Base-by-base conservation (phyloP, 2,797 vertebrate genomes). In the Myotis vivesi region DNA sequence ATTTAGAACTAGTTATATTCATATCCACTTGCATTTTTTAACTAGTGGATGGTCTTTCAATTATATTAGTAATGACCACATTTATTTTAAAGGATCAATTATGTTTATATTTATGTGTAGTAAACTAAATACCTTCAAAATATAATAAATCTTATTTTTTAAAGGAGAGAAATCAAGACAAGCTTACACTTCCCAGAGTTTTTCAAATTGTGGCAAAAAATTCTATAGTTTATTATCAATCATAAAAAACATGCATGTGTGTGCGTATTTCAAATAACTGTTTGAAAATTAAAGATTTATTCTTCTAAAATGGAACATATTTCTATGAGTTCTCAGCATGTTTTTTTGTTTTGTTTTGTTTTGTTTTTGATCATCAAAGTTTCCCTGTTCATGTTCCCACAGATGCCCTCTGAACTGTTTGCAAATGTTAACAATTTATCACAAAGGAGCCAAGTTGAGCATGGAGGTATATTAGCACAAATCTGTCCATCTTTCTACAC, bases 1-100 rank as follows among this genome's bases (percentile, higher is more conserved):
- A 66, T 89, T 92, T 83, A 62, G 90, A 66, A 53, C 75, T 73
- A 81, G 71, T 80, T 84, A 12, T 76, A 28, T 87, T 85, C 80
- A 28, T 15, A 80, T 68, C 28, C 7, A 41, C 55, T 92, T 84
- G 8, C 0, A 5, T 33, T 94, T 89, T 95, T 79, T 36, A 92
- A 69, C 87, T 53, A 68, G 33, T 82, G 25, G n/a, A 79, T 44
- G 4, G 22, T 79, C 53, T 77, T 94, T 94, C 28, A 71, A 64
- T 88, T 93, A 75, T 51, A 36, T 83, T 83, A 53, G 19, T 73
- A 85, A 83, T 66, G 16, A n/a, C 25, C 8, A 69, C 20, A 57
- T 76, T 80, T 9, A 20, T 76, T 82, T 93, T 86, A 72, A 79
- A 85, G 17, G 68, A 23, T 71, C 20, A 12, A 0, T 64, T 71